Percentiles rank a stretch among this genome's conserved stretches.
Evolutionary conservation across 2,888 invertebrate genomes (phyloP).

Genomic region (Trissolcus japonicus): DNA sequence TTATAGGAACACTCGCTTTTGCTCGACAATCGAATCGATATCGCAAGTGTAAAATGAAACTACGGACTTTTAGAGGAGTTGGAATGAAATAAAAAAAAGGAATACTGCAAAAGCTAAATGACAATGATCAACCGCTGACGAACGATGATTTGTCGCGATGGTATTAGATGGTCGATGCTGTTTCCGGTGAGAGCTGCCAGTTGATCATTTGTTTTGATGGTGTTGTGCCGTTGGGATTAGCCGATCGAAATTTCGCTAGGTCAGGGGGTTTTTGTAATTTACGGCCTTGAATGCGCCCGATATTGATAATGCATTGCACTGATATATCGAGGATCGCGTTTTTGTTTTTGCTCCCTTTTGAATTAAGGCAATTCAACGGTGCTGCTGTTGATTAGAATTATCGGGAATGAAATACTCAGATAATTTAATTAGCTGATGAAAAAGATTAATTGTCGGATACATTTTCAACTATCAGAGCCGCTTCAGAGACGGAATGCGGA

Average conservation of each 20-base stretch:
- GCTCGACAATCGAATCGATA: slow-evolving; percentile 55
- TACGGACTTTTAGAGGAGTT: slow-evolving; percentile 11
- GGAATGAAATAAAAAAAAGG: slow-evolving; percentile 1
- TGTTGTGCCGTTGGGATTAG: slow-evolving; percentile 36
- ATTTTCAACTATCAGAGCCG: too few species aligned
- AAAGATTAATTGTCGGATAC: too few species aligned
- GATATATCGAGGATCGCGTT: too few species aligned
- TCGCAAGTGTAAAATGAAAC: slow-evolving; percentile 48
- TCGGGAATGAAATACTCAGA: too few species aligned
- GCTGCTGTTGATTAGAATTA: too few species aligned
- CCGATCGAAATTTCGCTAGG: slow-evolving; percentile 38
- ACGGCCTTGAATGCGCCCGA: slow-evolving; percentile 17
- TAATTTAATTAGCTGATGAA: too few species aligned
- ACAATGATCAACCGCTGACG: slow-evolving; percentile 33
- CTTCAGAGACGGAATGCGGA: too few species aligned
- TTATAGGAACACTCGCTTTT: slow-evolving; percentile 44
- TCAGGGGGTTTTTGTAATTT: slow-evolving; percentile 36
- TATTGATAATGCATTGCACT: slow-evolving; percentile 12
- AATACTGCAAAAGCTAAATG: slow-evolving; percentile 1
- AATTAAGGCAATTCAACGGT: too few species aligned
- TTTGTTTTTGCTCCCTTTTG: too few species aligned
- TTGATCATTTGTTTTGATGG: slow-evolving; percentile 32
- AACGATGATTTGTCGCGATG: slow-evolving; percentile 33
- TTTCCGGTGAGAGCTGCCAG: slow-evolving; percentile 12
- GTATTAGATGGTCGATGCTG: slow-evolving; percentile 22